These are phyloP conservation scores for Drosophila insularis DNA, from an alignment of 1,140 invertebrate species.

Conservation along the genomic window DNA sequence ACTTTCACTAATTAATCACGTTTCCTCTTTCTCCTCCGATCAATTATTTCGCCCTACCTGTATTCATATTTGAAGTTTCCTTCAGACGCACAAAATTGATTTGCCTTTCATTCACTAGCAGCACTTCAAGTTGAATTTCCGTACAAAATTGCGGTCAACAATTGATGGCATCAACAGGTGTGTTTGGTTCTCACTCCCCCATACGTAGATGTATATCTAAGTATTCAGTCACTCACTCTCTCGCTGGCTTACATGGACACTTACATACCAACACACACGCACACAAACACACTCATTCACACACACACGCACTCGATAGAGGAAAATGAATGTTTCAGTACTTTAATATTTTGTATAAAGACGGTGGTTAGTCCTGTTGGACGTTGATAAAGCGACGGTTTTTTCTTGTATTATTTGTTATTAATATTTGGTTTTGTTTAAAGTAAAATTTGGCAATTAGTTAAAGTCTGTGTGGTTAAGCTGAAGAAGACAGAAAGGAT, in stretches of 20 bases:
- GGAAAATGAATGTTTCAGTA: constrained; percentile 20
- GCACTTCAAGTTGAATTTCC: constrained; percentile 17
- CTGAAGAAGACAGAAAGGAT: background rate
- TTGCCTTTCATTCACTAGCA: constrained; percentile 48
- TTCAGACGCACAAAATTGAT: constrained; percentile 51
- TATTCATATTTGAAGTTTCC: constrained; percentile 77
- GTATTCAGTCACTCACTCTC: constrained; percentile 7
- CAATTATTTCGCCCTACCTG: constrained; percentile 44
- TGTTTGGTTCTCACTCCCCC: constrained; percentile 51
- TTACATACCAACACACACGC: constrained; percentile 15
- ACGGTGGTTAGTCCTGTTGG: constrained; percentile 48
- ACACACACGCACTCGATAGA: constrained; percentile 16
- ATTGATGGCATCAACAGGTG: constrained; percentile 64
- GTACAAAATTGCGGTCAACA: constrained; percentile 41
- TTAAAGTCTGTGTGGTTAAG: constrained; percentile 38
- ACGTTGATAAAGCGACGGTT: constrained; percentile 43
- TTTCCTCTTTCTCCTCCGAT: background rate
- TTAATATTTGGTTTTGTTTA: constrained; percentile 56
- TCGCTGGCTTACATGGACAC: background rate
- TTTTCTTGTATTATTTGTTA: constrained; percentile 13
- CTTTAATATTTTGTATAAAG: constrained; percentile 23
- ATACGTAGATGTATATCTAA: constrained; percentile 17
- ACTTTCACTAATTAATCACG: background rate
- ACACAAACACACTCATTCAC: background rate
- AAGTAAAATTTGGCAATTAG: constrained; percentile 24